A percentile compares a stretch with the other conserved stretches of the same genome.
These are phyloP conservation scores for Trachops cirrhosus DNA, from an alignment of 2,797 vertebrate species.

Conservation along the genomic window DNA sequence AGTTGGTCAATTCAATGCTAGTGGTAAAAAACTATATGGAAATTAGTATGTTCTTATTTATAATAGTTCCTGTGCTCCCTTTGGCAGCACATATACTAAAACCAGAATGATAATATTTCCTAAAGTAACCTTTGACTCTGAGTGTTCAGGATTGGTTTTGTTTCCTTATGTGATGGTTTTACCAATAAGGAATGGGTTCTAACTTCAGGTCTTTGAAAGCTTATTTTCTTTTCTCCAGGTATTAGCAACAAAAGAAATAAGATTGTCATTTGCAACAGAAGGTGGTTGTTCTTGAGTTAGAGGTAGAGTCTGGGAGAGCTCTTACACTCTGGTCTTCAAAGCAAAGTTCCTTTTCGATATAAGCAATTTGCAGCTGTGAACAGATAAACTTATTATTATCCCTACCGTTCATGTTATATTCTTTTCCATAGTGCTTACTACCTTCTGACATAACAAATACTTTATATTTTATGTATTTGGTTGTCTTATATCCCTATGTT, in stretches of 20 bases:
- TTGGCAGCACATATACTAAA: not conserved
- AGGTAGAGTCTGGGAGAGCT: not conserved
- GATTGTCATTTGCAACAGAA: not conserved
- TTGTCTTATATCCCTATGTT: not conserved
- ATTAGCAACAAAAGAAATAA: constrained; percentile 35
- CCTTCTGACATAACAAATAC: not conserved
- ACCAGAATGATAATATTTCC: not conserved
- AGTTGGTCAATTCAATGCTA: not conserved
- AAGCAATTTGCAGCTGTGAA: not conserved
- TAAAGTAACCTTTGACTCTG: constrained; percentile 3
- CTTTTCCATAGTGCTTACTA: not conserved
- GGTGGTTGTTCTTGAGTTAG: not conserved
- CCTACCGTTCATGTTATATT: not conserved
- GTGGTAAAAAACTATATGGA: not conserved
- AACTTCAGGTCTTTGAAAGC: not conserved
- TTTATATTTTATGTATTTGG: not conserved
- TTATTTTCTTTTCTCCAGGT: constrained; percentile 13
- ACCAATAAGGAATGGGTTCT: not conserved
- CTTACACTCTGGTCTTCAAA: not conserved
- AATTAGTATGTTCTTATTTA: not conserved
- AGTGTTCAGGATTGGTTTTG: constrained; percentile 19
- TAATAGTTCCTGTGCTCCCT: not conserved
- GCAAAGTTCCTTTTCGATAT: not conserved
- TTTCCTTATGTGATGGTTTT: constrained; percentile 31
- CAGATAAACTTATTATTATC: not conserved